phyloP scores from a whole-genome alignment of 1,140 invertebrate species.

The Eueides isabella region DNA sequence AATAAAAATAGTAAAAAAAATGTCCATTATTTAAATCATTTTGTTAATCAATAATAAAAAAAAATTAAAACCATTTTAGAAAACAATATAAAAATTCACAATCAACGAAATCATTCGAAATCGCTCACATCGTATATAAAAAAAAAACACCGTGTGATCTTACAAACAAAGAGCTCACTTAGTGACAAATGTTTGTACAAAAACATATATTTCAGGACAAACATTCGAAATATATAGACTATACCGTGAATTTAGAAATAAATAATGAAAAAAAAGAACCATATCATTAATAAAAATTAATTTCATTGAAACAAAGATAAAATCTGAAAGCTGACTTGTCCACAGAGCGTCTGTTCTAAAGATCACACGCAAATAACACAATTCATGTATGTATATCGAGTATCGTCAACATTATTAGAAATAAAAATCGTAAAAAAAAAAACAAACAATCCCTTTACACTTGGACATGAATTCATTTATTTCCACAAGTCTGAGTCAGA shows the following conservation, averaged over 20 bases:
- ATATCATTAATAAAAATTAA: background rate
- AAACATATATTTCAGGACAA: background rate
- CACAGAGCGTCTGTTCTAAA: slow-evolving; percentile 46
- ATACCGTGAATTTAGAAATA: background rate
- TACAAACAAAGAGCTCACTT: slow-evolving; percentile 42
- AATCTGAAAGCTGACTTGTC: background rate
- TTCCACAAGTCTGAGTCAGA: slow-evolving; percentile 59
- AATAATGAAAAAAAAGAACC: background rate
- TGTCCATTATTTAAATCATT: background rate
- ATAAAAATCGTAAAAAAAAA: background rate
- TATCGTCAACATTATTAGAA: slow-evolving; percentile 57
- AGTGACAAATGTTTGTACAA: slow-evolving; percentile 23
- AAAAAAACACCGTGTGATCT: slow-evolving; percentile 49
- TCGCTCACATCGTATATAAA: slow-evolving; percentile 15
- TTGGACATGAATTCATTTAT: slow-evolving; percentile 66
- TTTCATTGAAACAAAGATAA: background rate
- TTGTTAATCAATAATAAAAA: background rate
- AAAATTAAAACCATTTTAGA: background rate
- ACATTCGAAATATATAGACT: background rate
- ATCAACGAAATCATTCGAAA: slow-evolving; percentile 9
- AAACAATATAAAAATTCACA: background rate
- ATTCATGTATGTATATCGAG: slow-evolving; percentile 74
- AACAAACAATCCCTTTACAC: background rate
- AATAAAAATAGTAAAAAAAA: background rate
- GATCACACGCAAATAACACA: slow-evolving; percentile 64